These are phyloP conservation scores for Peromyscus maniculatus DNA, from an alignment of 2,113 vertebrate species.

Conservation along the genomic window DNA sequence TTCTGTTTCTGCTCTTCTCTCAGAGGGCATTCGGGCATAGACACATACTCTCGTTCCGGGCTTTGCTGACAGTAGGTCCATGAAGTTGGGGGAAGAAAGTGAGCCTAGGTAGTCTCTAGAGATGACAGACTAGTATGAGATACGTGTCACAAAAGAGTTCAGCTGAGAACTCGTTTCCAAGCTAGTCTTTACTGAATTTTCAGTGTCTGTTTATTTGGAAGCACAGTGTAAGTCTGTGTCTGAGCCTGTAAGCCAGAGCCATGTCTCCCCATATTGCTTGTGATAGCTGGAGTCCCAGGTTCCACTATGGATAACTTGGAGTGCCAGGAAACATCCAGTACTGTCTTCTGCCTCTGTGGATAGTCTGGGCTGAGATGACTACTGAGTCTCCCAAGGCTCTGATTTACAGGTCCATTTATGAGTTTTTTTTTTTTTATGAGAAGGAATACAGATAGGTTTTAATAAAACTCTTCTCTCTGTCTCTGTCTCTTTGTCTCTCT, in stretches of 20 bases:
- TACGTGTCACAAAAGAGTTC: background rate
- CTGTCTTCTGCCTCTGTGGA: background rate
- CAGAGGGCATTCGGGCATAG: background rate
- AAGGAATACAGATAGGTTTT: slow-evolving; percentile 70
- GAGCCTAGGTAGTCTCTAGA: background rate
- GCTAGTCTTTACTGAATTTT: slow-evolving; percentile 40
- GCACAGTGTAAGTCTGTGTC: background rate
- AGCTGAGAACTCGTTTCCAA: slow-evolving; percentile 41
- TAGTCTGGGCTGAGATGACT: slow-evolving; percentile 9
- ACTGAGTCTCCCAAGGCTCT: background rate
- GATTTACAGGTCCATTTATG: slow-evolving; percentile 45
- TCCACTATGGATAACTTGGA: no score
- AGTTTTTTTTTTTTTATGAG: slow-evolving; percentile 56
- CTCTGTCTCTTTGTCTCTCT: background rate
- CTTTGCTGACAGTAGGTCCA: background rate
- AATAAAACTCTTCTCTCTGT: slow-evolving; percentile 55
- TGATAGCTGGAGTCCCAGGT: background rate
- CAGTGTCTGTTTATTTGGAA: slow-evolving; percentile 36
- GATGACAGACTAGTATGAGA: background rate
- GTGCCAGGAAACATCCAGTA: background rate
- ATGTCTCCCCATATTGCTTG: background rate
- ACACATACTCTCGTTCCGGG: background rate
- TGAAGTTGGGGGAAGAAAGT: background rate
- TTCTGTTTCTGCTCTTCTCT: background rate
- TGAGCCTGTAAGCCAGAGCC: slow-evolving; percentile 16